Evolutionary conservation across 1,140 invertebrate genomes (phyloP).

Genomic region (Neocloeon triangulifer): DNA sequence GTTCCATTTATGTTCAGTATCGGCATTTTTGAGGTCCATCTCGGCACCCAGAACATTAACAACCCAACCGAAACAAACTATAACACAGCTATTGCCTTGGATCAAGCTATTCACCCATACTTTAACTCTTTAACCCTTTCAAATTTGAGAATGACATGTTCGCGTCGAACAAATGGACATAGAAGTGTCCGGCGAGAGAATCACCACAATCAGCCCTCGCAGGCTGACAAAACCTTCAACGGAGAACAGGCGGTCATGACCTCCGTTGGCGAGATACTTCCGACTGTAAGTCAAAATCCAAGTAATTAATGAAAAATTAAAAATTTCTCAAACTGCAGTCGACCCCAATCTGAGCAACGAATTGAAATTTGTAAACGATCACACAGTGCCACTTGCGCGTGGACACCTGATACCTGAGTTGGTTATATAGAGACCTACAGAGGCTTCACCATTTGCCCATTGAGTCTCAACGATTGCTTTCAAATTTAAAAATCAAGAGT

Average conservation of each 20-base stretch:
- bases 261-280: conserved; percentile 18
- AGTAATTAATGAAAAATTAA: too few relatives aligned
- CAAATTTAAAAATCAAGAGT: too few relatives aligned
- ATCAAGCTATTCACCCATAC: neutral
- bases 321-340: neutral
- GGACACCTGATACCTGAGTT: conserved; percentile 17
- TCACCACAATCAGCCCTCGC: conserved; percentile 21
- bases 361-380: conserved; percentile 2
- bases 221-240: conserved; percentile 17
- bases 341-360: neutral
- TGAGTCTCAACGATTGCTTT: too few relatives aligned
- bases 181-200: conserved; percentile 8
- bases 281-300: neutral
- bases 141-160: neutral
- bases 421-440: conserved; percentile 24
- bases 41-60: neutral
- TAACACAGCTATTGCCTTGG: neutral
- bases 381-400: conserved; percentile 1
- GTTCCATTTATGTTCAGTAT: neutral
- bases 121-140: neutral
- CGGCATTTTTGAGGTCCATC: neutral
- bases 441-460: neutral
- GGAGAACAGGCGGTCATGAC: conserved; percentile 17
- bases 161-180: neutral
- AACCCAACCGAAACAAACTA: neutral